These are phyloP conservation scores for Neodon shergylaensis DNA, from an alignment of 2,113 vertebrate species.

Conservation along the genomic window DNA sequence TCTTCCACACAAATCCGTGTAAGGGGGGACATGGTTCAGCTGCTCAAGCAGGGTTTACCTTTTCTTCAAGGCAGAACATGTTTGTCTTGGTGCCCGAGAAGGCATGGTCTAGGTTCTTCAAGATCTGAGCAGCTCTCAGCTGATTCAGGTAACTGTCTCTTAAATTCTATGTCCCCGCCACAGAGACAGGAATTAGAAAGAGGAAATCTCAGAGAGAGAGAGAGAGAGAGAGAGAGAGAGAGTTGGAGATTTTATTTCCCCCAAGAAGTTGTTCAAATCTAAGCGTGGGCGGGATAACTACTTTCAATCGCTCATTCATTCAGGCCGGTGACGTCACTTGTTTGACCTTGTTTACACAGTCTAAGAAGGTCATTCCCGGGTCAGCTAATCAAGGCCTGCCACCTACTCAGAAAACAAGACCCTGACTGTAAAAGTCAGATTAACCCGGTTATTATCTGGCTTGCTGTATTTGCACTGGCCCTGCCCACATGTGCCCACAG, in stretches of 20 bases:
- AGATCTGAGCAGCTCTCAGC: conserved; percentile 81
- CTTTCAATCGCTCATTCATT: conserved; percentile 48
- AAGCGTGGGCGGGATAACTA: conserved; percentile 9
- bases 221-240: neutral
- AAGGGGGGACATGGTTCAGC: conserved; percentile 69
- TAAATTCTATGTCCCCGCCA: neutral
- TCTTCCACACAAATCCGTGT: conserved; percentile 72
- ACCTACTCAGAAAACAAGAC: neutral
- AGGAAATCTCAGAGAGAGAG: neutral
- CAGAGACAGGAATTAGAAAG: neutral
- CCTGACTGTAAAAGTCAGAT: neutral
- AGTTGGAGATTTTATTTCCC: neutral
- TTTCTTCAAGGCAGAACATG: conserved; percentile 78
- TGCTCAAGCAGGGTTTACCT: conserved; percentile 79
- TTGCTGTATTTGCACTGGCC: conserved; percentile 34
- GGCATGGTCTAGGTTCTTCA: conserved; percentile 76
- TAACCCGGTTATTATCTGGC: conserved; percentile 39
- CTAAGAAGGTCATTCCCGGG: neutral
- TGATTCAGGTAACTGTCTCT: conserved; percentile 45
- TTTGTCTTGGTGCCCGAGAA: conserved; percentile 82
- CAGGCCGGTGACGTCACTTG: conserved; percentile 2
- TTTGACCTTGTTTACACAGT: conserved; percentile 29
- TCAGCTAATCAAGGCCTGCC: neutral
- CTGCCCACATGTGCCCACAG: neutral
- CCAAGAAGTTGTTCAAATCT: conserved; percentile 4